Base-by-base conservation (phyloP, 2,888 invertebrate genomes). In the Drosophila antonietae region DNA sequence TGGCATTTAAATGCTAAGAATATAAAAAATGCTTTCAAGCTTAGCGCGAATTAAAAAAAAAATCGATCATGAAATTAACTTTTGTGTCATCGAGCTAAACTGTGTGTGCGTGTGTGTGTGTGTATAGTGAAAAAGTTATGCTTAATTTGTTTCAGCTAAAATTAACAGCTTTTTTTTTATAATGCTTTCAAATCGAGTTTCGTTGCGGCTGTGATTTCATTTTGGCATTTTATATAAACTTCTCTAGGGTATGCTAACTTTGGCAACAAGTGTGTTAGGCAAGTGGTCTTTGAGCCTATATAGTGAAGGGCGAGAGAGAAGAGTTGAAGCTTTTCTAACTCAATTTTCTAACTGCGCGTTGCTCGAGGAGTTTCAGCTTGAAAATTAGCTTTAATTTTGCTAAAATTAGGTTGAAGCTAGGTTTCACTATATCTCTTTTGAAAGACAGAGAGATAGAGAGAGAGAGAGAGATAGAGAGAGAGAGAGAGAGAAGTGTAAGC, bases 91-190 rank as follows among this genome's bases (percentile, higher is more conserved):
- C 71, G 75, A 51, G 35, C 31, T 10, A 18, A 14, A 12, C 14
- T 14, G 49, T 31, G 55, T 55, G 49, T 47, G 43, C 46, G 46
- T 49, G 20, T 43, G 41, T 55, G 46, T 4, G 39, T 52, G 57
- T 51, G 58, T 61, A 46, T 61, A 70, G 59, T 68, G 52, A 55
- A 66, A 83, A 65, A 76, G 73, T 71, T 79, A 76, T 85, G 83
- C 80, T 83, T 83, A 73, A 88, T 83, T 88, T 72, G 83, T 68
- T 80, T 86, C 58, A 72, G 53, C 52, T 46, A 53, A 63, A 85
- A 72, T 65, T 59, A 71, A 71, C 66, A 57, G 3, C 8, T 41
- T 8, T n/a, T 15, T 18, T 41, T 41, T 41, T 43, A 4, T 43
- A 60, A 39, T 59, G 63, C 75, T 72, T 72, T 68, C 70, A 55